A percentile compares a stretch with the other conserved stretches of the same genome.
Conservation (phyloP, 2,113 vertebrate genomes). For the Tonatia bakeri region DNA sequence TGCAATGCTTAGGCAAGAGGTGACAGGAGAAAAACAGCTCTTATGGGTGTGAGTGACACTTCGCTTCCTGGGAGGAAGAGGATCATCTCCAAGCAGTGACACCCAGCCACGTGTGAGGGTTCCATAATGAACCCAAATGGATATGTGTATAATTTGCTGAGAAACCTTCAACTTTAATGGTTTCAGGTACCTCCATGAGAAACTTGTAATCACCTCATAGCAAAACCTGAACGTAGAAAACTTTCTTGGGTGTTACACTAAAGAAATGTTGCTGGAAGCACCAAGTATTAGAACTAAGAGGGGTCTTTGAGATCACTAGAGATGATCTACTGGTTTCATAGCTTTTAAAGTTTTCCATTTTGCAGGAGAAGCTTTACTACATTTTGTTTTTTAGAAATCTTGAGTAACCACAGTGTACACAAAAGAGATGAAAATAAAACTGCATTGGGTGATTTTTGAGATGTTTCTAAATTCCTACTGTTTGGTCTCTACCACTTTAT, state of each 20-base stretch:
- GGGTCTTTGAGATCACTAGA: not conserved
- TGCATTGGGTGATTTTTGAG: not conserved
- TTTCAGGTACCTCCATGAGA: not conserved
- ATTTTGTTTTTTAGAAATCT: slow-evolving; percentile 4
- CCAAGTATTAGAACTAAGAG: not conserved
- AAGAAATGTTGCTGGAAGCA: not conserved
- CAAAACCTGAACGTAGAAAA: not conserved
- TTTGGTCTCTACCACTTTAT: not conserved
- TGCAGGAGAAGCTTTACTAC: not conserved
- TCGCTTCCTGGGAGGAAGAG: not conserved
- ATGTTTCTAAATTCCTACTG: not conserved
- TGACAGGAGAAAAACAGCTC: not conserved
- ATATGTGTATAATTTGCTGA: not conserved
- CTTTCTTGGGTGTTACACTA: not conserved
- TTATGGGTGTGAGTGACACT: not conserved
- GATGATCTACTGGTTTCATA: not conserved
- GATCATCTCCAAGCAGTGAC: not conserved
- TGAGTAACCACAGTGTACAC: not conserved
- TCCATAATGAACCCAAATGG: not conserved
- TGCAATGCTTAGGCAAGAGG: not conserved
- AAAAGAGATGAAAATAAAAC: not conserved
- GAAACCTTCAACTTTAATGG: not conserved
- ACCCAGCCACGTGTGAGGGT: not conserved
- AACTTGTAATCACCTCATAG: not conserved
- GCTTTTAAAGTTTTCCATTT: not conserved